Evolutionary conservation across 2,113 vertebrate genomes (phyloP).

Genomic region (Pollimyrus isidori): DNA sequence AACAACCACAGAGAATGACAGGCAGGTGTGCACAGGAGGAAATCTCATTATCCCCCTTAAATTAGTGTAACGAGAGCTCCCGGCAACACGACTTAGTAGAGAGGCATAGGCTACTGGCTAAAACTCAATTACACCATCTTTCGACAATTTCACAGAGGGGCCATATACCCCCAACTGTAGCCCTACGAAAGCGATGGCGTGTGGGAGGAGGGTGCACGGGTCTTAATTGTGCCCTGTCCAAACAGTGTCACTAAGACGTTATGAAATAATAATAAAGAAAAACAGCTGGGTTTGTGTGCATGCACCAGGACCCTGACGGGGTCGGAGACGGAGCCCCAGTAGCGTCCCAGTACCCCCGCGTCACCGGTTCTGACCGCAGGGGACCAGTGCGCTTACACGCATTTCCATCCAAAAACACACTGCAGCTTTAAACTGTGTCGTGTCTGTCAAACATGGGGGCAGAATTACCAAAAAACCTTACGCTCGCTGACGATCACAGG

Average conservation of each 20-base stretch:
- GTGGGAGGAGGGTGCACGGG: background rate
- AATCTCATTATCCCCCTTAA: background rate
- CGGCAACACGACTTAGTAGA: background rate
- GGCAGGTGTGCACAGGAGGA: background rate
- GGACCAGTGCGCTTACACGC: background rate
- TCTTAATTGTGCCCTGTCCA: background rate
- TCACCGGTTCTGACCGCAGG: background rate
- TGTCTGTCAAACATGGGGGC: background rate
- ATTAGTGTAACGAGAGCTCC: background rate
- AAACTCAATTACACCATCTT: background rate
- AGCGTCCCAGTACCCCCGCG: background rate
- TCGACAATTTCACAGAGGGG: background rate
- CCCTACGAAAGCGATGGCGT: background rate
- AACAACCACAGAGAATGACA: background rate
- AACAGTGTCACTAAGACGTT: background rate
- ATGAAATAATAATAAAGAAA: background rate
- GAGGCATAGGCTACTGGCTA: background rate
- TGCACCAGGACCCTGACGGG: background rate
- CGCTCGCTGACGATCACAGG: background rate
- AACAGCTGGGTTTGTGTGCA: background rate
- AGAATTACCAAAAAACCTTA: background rate
- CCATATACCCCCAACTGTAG: background rate
- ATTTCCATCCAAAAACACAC: background rate
- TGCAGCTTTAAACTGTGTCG: background rate
- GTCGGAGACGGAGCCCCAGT: background rate